Percentiles rank a stretch among this genome's conserved stretches.
These are phyloP conservation scores for Serrognathus titanus DNA, from an alignment of 2,888 invertebrate genomes.

Conservation along the genomic window DNA sequence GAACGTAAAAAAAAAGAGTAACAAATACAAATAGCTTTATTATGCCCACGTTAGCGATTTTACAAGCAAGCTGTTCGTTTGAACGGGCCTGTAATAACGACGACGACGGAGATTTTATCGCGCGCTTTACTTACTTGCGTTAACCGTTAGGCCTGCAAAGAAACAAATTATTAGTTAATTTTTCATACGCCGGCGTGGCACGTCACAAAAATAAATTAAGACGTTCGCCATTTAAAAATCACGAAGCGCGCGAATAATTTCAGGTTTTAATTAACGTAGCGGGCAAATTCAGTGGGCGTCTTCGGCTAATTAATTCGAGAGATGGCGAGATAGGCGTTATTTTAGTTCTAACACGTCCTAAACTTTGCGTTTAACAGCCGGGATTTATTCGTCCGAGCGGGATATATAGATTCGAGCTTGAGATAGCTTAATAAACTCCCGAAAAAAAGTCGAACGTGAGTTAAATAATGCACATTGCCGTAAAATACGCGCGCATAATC, in stretches of 20 bases:
- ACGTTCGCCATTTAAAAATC: slow-evolving; percentile 6
- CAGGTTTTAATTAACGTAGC: slow-evolving; percentile 20
- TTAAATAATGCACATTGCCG: neutral
- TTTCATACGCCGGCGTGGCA: neutral
- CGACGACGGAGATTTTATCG: too few relatives aligned
- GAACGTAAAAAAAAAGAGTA: too few relatives aligned
- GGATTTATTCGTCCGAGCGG: slow-evolving; percentile 19
- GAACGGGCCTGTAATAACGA: too few relatives aligned
- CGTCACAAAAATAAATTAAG: neutral
- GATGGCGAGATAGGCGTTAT: slow-evolving; percentile 25
- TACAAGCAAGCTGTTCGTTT: too few relatives aligned
- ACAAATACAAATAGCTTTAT: too few relatives aligned
- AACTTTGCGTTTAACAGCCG: slow-evolving; percentile 20
- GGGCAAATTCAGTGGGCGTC: slow-evolving; percentile 27
- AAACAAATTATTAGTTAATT: neutral
- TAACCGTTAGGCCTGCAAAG: neutral
- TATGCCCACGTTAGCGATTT: too few relatives aligned
- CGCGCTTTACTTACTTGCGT: neutral
- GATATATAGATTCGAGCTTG: slow-evolving; percentile 19
- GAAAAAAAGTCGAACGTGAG: neutral
- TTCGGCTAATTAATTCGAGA: slow-evolving; percentile 26
- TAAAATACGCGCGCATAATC: neutral
- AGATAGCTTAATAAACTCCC: slow-evolving; percentile 20
- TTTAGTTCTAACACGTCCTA: slow-evolving; percentile 24
- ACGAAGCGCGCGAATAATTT: slow-evolving; percentile 19